phyloP scores from a whole-genome alignment of 2,797 vertebrate genomes.

The Neostethus bicornis region DNA sequence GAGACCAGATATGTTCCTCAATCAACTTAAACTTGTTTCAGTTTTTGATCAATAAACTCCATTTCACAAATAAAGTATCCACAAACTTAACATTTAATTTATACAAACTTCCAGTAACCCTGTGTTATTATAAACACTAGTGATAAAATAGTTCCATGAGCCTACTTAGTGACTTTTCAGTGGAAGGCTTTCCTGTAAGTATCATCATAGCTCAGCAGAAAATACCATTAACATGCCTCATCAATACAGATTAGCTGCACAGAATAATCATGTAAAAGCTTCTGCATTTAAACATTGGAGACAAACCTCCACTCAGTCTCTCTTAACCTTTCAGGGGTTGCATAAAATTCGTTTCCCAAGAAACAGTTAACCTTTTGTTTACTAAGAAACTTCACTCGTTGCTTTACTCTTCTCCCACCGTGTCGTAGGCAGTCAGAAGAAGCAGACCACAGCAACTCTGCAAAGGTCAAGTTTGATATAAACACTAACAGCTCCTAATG shows the following conservation, averaged over 20 bases:
- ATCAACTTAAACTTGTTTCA: not conserved
- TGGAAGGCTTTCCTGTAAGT: constrained; percentile 48
- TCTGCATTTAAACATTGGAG: constrained; percentile 27
- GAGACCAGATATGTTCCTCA: not conserved
- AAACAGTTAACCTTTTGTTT: too few relatives aligned
- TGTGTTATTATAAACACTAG: constrained; percentile 6
- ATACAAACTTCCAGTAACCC: constrained; percentile 4
- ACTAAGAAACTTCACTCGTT: constrained; percentile 12
- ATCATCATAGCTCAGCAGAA: constrained; percentile 21
- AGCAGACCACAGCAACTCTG: constrained; percentile 37
- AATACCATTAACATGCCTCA: constrained; percentile 42
- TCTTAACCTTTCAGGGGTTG: constrained; percentile 2
- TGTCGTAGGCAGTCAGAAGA: constrained; percentile 39
- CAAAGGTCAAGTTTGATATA: constrained; percentile 64
- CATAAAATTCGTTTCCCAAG: too few relatives aligned
- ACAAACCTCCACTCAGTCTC: constrained; percentile 4
- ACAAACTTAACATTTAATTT: not conserved
- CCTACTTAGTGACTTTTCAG: constrained; percentile 11
- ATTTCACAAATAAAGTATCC: not conserved
- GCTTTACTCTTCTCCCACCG: constrained; percentile 1
- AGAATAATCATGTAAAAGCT: constrained; percentile 39
- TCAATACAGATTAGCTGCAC: constrained; percentile 36
- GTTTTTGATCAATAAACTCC: constrained; percentile 3
- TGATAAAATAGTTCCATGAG: constrained; percentile 14
- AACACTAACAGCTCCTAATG: constrained; percentile 55